A percentile compares a stretch with the other conserved stretches of the same genome.
phyloP scores from a whole-genome alignment of 2,797 vertebrate species.

The Simalia tracyae region DNA sequence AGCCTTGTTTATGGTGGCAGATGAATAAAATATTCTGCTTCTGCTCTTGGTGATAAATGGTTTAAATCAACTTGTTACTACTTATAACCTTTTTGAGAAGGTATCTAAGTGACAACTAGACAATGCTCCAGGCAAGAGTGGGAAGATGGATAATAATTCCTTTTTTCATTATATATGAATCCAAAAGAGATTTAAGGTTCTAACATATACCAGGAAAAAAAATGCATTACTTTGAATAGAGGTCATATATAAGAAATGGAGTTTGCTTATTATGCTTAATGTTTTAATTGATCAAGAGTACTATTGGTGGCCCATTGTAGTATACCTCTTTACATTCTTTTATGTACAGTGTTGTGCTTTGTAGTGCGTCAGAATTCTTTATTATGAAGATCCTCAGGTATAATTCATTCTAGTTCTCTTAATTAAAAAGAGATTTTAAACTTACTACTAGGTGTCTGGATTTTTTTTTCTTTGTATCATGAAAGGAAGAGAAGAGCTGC shows the following conservation, averaged over 20 bases:
- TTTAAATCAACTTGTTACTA: conserved; percentile 62
- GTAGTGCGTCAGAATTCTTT: background rate
- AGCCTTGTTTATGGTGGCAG: conserved; percentile 46
- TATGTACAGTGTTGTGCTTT: background rate
- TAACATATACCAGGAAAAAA: conserved; percentile 38
- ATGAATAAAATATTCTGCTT: conserved; percentile 51
- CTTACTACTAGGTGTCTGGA: background rate
- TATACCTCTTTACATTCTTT: background rate
- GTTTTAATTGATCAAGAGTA: conserved; percentile 18
- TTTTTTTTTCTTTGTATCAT: background rate
- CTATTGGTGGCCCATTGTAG: conserved; percentile 4
- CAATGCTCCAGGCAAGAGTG: conserved; percentile 53
- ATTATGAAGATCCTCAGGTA: background rate
- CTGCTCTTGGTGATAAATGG: conserved; percentile 58
- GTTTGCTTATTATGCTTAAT: conserved; percentile 8
- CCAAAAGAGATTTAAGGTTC: conserved; percentile 45
- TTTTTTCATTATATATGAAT: conserved; percentile 48
- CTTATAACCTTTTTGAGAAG: conserved; percentile 39
- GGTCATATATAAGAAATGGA: conserved; percentile 33
- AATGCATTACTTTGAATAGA: background rate
- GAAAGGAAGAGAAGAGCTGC: background rate
- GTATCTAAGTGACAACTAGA: conserved; percentile 57
- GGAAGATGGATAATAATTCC: conserved; percentile 55
- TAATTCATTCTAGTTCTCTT: background rate
- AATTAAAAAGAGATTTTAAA: background rate